These are phyloP conservation scores for Heliconius congener DNA, from an alignment of 1,140 invertebrate genomes.

Conservation along the genomic window DNA sequence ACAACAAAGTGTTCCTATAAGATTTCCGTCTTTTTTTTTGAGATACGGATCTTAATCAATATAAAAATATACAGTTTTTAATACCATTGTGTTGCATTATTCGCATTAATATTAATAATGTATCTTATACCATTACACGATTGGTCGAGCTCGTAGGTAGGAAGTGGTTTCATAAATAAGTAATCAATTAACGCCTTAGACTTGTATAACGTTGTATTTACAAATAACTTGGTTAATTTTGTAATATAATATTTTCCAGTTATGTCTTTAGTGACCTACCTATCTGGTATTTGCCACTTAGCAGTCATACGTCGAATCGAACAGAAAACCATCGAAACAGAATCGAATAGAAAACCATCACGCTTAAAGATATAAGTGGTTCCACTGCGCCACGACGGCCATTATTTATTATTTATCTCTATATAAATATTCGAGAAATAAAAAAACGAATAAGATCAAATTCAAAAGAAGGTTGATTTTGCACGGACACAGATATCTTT, in stretches of 20 bases:
- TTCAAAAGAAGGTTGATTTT: no score
- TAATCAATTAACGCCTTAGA: slow-evolving; percentile 14
- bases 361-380: no score
- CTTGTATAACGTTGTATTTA: slow-evolving; percentile 3
- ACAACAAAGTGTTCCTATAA: no score
- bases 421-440: no score
- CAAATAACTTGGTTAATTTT: not conserved
- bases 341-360: no score
- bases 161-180: slow-evolving; percentile 14
- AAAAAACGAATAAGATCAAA: no score
- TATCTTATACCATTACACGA: not conserved
- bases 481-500: no score
- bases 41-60: not conserved
- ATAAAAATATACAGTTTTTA: not conserved
- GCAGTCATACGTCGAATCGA: no score
- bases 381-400: no score
- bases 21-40: no score
- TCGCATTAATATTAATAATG: slow-evolving; percentile 22
- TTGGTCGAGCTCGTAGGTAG: slow-evolving; percentile 19
- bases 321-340: no score
- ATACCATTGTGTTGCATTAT: not conserved
- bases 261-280: not conserved
- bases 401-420: no score
- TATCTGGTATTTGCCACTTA: not conserved
- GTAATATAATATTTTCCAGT: slow-evolving; percentile 6